Evolutionary conservation across 2,888 invertebrate species (phyloP).

Genomic region (Xanthia togata): DNA sequence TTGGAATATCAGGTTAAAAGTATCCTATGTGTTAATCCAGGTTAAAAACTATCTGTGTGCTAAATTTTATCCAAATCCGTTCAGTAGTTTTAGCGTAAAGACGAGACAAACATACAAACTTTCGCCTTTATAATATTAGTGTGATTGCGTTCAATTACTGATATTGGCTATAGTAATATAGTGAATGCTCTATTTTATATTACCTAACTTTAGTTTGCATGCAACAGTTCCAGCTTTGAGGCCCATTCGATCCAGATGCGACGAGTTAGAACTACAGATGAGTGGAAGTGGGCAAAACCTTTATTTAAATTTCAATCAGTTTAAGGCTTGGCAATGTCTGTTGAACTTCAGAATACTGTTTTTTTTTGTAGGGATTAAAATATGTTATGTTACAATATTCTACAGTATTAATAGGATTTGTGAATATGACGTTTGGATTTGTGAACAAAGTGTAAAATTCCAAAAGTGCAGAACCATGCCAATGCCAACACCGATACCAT

Average conservation of each 20-base stretch:
- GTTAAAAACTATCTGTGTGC: too few species aligned
- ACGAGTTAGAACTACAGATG: conserved; percentile 54
- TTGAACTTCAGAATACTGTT: neutral
- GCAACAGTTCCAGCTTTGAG: conserved; percentile 23
- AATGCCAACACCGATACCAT: neutral
- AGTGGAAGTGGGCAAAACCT: conserved; percentile 19
- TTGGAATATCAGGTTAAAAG: too few species aligned
- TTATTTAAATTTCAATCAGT: conserved; percentile 27
- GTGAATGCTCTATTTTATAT: conserved; percentile 32
- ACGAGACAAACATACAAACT: too few species aligned
- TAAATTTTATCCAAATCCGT: too few species aligned
- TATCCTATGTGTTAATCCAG: too few species aligned
- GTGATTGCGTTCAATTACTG: neutral
- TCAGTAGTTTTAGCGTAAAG: too few species aligned
- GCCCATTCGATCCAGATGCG: conserved; percentile 52
- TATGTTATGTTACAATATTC: neutral
- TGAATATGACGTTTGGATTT: too few species aligned
- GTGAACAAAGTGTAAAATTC: too few species aligned
- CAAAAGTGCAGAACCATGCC: too few species aligned
- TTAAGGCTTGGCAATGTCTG: conserved; percentile 20
- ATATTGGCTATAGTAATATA: neutral
- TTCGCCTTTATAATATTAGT: too few species aligned
- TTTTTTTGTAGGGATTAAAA: neutral
- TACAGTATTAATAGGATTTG: too few species aligned
- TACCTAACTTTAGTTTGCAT: conserved; percentile 54